Conservation (phyloP, 1,140 invertebrate genomes). For the Lepidostoma basale region DNA sequence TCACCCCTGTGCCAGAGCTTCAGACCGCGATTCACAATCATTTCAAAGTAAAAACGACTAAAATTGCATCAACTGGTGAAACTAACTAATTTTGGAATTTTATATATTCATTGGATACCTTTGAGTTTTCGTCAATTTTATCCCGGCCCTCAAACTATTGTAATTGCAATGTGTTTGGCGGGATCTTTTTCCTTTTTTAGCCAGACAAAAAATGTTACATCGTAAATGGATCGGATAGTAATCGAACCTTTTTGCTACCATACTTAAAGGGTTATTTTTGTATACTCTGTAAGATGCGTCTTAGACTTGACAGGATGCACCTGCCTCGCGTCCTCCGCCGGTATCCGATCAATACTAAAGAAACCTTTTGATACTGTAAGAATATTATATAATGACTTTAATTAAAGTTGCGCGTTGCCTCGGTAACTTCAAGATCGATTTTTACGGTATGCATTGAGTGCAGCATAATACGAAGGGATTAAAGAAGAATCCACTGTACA, state of each 20-base stretch:
- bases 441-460: too few relatives aligned
- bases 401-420: constrained; percentile 4
- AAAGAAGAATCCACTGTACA: too few relatives aligned
- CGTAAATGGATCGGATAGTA: not conserved
- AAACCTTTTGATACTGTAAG: not conserved
- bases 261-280: too few relatives aligned
- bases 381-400: not conserved
- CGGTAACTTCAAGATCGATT: constrained; percentile 6
- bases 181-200: not conserved
- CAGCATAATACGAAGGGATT: too few relatives aligned
- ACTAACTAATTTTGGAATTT: too few relatives aligned
- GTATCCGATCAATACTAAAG: not conserved
- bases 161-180: constrained; percentile 15
- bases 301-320: constrained; percentile 4
- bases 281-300: not conserved
- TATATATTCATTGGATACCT: too few relatives aligned
- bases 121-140: too few relatives aligned
- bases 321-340: constrained; percentile 1
- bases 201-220: not conserved
- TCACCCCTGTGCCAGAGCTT: constrained; percentile 4
- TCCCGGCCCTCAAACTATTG: too few relatives aligned
- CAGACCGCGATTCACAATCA: too few relatives aligned
- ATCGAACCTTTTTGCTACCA: too few relatives aligned
- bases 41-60: too few relatives aligned
- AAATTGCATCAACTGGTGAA: too few relatives aligned